These are phyloP conservation scores for Aricia artaxerxes DNA, from an alignment of 2,888 invertebrate genomes.

Conservation along the genomic window DNA sequence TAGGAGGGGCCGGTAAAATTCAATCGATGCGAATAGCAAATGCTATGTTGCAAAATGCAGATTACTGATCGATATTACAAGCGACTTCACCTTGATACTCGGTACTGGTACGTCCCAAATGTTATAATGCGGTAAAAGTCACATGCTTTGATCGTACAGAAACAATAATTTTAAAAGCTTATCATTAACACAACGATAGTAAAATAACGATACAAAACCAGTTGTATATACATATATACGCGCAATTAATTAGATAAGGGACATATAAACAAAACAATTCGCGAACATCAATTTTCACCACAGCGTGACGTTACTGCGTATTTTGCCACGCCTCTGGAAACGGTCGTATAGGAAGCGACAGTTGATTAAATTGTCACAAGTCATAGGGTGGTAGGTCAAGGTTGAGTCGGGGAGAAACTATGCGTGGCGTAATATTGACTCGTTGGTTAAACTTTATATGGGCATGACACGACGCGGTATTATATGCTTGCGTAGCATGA, in stretches of 20 bases:
- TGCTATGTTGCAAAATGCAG: constrained; percentile 17
- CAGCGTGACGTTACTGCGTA: constrained; percentile 12
- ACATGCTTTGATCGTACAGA: neutral
- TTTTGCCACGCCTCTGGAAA: constrained; percentile 24
- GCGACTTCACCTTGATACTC: neutral
- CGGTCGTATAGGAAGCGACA: neutral
- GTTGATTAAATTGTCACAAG: constrained; percentile 28
- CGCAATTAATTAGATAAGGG: neutral
- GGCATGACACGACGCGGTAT: neutral
- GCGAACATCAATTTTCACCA: neutral
- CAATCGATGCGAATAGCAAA: neutral
- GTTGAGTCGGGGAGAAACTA: neutral
- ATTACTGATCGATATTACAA: neutral
- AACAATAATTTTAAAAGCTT: neutral
- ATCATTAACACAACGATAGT: neutral
- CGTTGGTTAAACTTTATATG: neutral
- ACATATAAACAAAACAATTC: constrained; percentile 21
- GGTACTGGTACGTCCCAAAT: constrained; percentile 1
- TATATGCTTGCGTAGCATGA: too few relatives aligned
- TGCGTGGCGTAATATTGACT: neutral
- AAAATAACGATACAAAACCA: neutral
- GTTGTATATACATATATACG: constrained; percentile 1
- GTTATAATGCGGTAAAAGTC: neutral
- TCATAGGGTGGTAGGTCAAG: constrained; percentile 16
- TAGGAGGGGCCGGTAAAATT: neutral